Evolutionary conservation across 1,140 invertebrate species (phyloP).

Genomic region (Dendrolimus kikuchii): DNA sequence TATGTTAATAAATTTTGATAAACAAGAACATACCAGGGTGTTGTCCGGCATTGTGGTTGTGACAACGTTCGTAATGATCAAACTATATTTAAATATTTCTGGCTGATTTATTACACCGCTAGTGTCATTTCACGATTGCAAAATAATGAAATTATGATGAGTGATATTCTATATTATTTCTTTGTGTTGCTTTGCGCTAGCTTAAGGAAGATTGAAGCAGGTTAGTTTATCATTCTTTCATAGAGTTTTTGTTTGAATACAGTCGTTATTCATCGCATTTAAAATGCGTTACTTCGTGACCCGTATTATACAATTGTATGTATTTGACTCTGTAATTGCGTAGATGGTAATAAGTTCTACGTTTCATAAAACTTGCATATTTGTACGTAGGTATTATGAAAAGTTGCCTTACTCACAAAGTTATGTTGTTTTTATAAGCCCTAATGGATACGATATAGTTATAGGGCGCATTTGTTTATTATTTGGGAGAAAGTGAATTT

Average conservation of each 20-base stretch:
- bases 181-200: constrained; percentile 52
- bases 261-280: too few relatives aligned
- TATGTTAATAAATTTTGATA: neutral
- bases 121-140: constrained; percentile 21
- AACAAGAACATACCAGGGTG: constrained; percentile 32
- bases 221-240: constrained; percentile 32
- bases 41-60: constrained; percentile 45
- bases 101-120: constrained; percentile 24
- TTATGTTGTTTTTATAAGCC: neutral
- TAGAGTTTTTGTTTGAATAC: constrained; percentile 1
- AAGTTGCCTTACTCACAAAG: neutral
- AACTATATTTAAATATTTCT: constrained; percentile 48
- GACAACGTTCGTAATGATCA: constrained; percentile 63
- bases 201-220: constrained; percentile 45
- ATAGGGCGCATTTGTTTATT: too few relatives aligned
- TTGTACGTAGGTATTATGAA: too few relatives aligned
- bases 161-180: constrained; percentile 45
- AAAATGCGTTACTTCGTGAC: too few relatives aligned
- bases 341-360: too few relatives aligned
- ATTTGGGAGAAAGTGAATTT: too few relatives aligned
- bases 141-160: constrained; percentile 66
- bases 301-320: too few relatives aligned
- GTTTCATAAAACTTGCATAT: too few relatives aligned
- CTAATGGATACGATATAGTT: too few relatives aligned
- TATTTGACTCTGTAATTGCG: too few relatives aligned